Conservation (phyloP, 2,888 invertebrate species). For the Cephonodes hylas region DNA sequence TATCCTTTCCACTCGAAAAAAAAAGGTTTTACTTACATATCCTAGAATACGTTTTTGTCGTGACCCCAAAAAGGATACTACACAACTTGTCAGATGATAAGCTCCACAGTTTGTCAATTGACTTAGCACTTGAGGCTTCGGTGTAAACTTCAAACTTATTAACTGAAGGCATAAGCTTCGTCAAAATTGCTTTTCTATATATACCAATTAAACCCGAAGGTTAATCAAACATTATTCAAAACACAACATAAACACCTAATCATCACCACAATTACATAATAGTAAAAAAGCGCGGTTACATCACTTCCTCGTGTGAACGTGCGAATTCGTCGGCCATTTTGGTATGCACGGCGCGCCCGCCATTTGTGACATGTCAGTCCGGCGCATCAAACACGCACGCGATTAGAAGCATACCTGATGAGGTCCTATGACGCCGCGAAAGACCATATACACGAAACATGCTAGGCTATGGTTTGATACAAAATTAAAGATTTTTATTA, state of each 20-base stretch:
- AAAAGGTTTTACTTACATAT: too few relatives aligned
- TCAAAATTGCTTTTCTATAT: too few relatives aligned
- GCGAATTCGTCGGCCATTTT: constrained; percentile 14
- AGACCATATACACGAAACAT: neutral
- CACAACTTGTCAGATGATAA: too few relatives aligned
- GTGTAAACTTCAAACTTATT: too few relatives aligned
- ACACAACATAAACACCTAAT: neutral
- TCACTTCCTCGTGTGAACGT: constrained; percentile 24
- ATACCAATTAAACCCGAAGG: too few relatives aligned
- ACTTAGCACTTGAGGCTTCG: too few relatives aligned
- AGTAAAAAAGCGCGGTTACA: constrained; percentile 14
- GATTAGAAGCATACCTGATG: constrained; percentile 30
- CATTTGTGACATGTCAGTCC: constrained; percentile 30
- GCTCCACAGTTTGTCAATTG: too few relatives aligned
- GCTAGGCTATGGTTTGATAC: neutral
- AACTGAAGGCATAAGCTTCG: too few relatives aligned
- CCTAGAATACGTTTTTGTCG: too few relatives aligned
- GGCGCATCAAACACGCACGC: constrained; percentile 21
- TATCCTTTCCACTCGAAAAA: too few relatives aligned
- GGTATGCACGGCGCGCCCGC: constrained; percentile 21
- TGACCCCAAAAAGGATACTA: too few relatives aligned
- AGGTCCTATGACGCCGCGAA: constrained; percentile 24
- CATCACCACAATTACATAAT: neutral
- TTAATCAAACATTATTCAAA: neutral
- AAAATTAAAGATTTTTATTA: too few relatives aligned